Conservation (phyloP, 2,888 invertebrate genomes). For the Melanotus villosus region DNA sequence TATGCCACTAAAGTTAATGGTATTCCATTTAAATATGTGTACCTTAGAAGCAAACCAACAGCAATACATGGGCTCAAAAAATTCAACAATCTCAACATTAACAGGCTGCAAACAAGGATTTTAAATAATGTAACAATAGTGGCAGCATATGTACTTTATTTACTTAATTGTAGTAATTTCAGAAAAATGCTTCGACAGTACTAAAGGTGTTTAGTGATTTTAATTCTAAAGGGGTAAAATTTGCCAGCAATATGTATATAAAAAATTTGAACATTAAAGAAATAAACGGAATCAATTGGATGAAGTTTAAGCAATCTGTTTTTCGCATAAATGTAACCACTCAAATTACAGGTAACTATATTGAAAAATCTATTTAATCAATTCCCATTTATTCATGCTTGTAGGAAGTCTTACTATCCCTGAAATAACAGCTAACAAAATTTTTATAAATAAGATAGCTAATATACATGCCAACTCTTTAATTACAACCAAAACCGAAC, state of each 20-base stretch:
- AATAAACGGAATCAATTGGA: slow-evolving; percentile 62
- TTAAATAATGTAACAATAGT: slow-evolving; percentile 29
- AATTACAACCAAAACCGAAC: slow-evolving; percentile 61
- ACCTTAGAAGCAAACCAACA: slow-evolving; percentile 51
- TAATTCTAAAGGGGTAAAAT: slow-evolving; percentile 45
- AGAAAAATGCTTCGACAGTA: slow-evolving; percentile 38
- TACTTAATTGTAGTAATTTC: slow-evolving; percentile 23
- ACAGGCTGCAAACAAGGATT: not conserved
- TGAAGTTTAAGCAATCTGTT: slow-evolving; percentile 58
- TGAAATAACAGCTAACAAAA: slow-evolving; percentile 49
- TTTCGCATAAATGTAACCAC: slow-evolving; percentile 57
- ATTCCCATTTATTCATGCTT: slow-evolving; percentile 24
- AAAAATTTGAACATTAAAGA: slow-evolving; percentile 58
- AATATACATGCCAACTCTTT: slow-evolving; percentile 51
- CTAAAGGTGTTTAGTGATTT: slow-evolving; percentile 35
- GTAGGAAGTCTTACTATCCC: slow-evolving; percentile 56
- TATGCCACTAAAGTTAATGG: slow-evolving; percentile 55
- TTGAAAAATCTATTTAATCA: no score
- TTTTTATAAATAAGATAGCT: slow-evolving; percentile 52
- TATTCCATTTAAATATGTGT: slow-evolving; percentile 57
- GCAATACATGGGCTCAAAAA: slow-evolving; percentile 31
- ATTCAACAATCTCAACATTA: slow-evolving; percentile 10
- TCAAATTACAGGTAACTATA: slow-evolving; percentile 53
- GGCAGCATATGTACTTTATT: no score
- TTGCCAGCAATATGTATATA: slow-evolving; percentile 54